Evolutionary conservation across 2,888 invertebrate genomes (phyloP), one percentile per base, ranked within the genome.

Genomic region (Agrotis segetum): DNA sequence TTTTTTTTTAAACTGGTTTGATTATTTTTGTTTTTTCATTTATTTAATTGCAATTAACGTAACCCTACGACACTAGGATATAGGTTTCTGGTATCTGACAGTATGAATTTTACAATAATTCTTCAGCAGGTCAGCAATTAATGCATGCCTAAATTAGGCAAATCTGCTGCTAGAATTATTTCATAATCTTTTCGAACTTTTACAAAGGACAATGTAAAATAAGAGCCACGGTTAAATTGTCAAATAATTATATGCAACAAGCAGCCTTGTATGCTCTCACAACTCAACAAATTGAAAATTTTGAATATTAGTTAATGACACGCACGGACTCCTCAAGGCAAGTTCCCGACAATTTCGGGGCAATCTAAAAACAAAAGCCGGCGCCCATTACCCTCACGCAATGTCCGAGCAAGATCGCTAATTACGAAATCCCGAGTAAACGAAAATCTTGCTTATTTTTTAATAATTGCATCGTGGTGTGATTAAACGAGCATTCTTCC

Each of bases 401-500:
- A 66, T 66, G 49, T 21, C 60, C 56, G 40, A 67, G 62, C 24
- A 49, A 62, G 47, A 72, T 72, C 62, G 56, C 69, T 73, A 60
- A 80, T 82, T 84, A 80, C 59, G 40, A 77, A 77, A 81, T 67
- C 66, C 77, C 52, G 73, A 64, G 49, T 67, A 76, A 64, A 83
- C 74, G 67, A 79, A 76, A 74, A 77, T 81, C 74, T 78, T 79
- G 78, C 63, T 75, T 79, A 74, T 81, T 83, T 83, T 77, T 77
- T 67, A 58, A 82, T 84, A 86, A 87, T 84, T 79, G 79, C 74
- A 55, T 34, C 58, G 56, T 80, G 64, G 80, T 72, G 84, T 76
- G 77, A 83, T 87, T 85, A 86, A 78, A 82, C 81, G 79, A 46
- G 80, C 84, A 84, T 85, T 84, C 85, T 82, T 85, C 79, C 84